A percentile compares a stretch with the other conserved stretches of the same genome.
These are phyloP conservation scores for Diacarnus erythraeanus DNA, from an alignment of 37 sponge, comb jelly and placozoan species.

Conservation along the genomic window DNA sequence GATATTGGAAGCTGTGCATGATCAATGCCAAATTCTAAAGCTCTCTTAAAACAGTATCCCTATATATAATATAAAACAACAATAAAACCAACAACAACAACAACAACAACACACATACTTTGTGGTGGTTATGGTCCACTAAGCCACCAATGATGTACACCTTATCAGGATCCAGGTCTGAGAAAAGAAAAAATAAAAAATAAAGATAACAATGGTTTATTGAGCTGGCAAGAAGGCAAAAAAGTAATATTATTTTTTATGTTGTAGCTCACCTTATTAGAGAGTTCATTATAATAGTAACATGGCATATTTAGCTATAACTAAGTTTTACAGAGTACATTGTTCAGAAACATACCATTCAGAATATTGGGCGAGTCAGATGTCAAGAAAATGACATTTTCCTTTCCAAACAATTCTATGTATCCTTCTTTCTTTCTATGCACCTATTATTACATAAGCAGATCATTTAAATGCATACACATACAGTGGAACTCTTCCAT, in stretches of 20 bases:
- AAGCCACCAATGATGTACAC: slow-evolving; percentile 90
- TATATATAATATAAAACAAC: slow-evolving; percentile 2
- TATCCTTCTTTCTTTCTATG: slow-evolving; percentile 13
- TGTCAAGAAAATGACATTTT: slow-evolving; percentile 66
- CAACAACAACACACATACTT: slow-evolving; percentile 71
- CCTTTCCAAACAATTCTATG: slow-evolving; percentile 65
- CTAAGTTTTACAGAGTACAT: too few relatives aligned
- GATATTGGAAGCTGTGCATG: slow-evolving; percentile 84
- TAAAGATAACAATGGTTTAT: too few relatives aligned
- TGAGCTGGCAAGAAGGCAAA: too few relatives aligned
- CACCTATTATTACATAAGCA: background rate
- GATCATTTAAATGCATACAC: too few relatives aligned
- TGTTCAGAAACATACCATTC: slow-evolving; percentile 61
- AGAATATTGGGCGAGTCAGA: slow-evolving; percentile 82
- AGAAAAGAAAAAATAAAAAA: background rate
- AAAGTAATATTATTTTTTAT: too few relatives aligned
- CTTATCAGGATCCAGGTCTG: slow-evolving; percentile 69
- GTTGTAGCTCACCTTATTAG: too few relatives aligned
- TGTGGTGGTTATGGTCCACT: slow-evolving; percentile 94
- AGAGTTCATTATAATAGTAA: too few relatives aligned
- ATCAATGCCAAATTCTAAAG: slow-evolving; percentile 52
- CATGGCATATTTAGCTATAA: too few relatives aligned
- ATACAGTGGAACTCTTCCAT: too few relatives aligned
- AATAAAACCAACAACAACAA: too few relatives aligned
- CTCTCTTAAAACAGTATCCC: slow-evolving; percentile 76